These are phyloP conservation scores for Goniozus legneri DNA, from an alignment of 1,140 invertebrate genomes.

Conservation along the genomic window DNA sequence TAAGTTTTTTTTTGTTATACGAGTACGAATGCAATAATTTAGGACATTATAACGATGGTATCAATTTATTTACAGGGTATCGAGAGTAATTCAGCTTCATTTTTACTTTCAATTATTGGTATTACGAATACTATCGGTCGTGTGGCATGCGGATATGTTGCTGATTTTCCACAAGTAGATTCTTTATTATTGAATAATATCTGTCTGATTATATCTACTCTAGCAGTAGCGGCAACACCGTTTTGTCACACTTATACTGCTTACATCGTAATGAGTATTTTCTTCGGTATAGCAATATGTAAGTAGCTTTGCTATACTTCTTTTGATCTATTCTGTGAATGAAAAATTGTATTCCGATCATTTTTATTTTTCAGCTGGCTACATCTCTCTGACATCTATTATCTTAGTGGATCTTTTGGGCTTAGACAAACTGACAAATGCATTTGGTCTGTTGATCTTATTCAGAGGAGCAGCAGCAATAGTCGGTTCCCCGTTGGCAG, in stretches of 20 bases:
- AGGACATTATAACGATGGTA: background rate
- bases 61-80: conserved; percentile 63
- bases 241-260: conserved; percentile 75
- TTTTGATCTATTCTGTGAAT: too few relatives aligned
- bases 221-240: conserved; percentile 81
- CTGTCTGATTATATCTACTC: conserved; percentile 84
- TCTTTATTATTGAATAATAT: conserved; percentile 92
- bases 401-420: conserved; percentile 95
- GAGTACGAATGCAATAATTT: too few relatives aligned
- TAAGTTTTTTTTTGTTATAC: conserved; percentile 43
- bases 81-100: conserved; percentile 71
- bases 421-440: conserved; percentile 92
- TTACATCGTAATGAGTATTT: conserved; percentile 80
- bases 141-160: conserved; percentile 81
- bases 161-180: conserved; percentile 83
- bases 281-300: conserved; percentile 96
- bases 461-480: conserved; percentile 92
- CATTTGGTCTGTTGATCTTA: conserved; percentile 91
- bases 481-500: conserved; percentile 77
- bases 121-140: conserved; percentile 91
- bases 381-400: conserved; percentile 96
- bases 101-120: conserved; percentile 90
- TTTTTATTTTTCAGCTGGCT: conserved; percentile 73
- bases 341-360: conserved; percentile 2
- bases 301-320: too few relatives aligned